Evolutionary conservation across 1,140 invertebrate genomes (phyloP), one percentile per base, ranked within the genome.

Genomic region (Trachelipus rathkii): DNA sequence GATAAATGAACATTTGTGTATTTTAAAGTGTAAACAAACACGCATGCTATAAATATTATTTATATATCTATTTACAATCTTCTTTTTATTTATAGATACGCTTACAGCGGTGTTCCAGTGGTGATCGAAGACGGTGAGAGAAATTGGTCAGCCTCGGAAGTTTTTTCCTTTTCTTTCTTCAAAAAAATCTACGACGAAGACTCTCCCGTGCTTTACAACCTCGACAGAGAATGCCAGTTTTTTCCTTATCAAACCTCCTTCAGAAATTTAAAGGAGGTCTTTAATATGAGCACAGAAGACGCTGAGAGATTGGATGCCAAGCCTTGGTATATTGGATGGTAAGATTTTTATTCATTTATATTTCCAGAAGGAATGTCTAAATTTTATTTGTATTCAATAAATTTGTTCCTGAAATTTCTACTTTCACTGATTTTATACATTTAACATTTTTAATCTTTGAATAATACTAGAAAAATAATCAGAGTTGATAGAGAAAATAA

Each of bases 291-390:
- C 44, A 83, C 86, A 13, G 86, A 88, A 33, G 86, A 94, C 74
- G 90, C 92, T 0, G 84, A 88, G 23, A 83, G 92, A 24, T 83
- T 86, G 60, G 84, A 87, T 23, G 91, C 91, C 67, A 87, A 89
- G 33, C 89, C 91, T 0, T 95, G 93, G 93, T 95, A 97, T 84
- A 90, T 97, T 78, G 95, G 95, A 44, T 97, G 95, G 94, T 94
- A 89, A 88, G 90, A 3, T 33, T 33, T 33, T 33, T 33, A 33
- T 33, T 33, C 33, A 33, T 33, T 33, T 33, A 3, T 6, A 3
- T 33, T 33, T 33, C 2, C 2, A 33, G 33, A 33, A n/a, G n/a
- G n/a, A n/a, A n/a, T n/a, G n/a, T n/a, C n/a, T 6, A 33, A 33
- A 33, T 33, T 33, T 33, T n/a, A n/a, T 33, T 33, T 33, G 6